Percentiles rank a stretch among this genome's conserved stretches.
Conservation (phyloP, 2,888 invertebrate species). For the Cotesia congregata region DNA sequence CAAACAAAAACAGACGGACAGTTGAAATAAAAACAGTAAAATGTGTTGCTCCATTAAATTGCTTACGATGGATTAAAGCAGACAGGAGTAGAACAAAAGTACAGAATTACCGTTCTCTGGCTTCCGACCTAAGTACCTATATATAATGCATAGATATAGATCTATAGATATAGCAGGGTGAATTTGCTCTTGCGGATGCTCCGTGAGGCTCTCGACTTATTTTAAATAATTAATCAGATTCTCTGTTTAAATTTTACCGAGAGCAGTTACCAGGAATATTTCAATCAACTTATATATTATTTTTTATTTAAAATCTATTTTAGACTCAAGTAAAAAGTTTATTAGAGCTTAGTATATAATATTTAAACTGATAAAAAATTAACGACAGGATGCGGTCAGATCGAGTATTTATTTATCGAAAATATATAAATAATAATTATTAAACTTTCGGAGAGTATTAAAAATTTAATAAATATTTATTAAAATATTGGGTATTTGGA, state of each 20-base stretch:
- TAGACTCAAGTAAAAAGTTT: no score
- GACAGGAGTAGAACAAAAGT: neutral
- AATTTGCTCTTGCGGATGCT: neutral
- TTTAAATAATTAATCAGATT: neutral
- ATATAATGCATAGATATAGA: neutral
- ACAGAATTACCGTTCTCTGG: neutral
- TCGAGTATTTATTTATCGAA: neutral
- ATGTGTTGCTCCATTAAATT: neutral
- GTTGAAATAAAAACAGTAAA: neutral
- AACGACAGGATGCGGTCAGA: neutral
- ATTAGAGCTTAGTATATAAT: no score
- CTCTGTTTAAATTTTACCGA: neutral
- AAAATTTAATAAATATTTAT: constrained; percentile 1
- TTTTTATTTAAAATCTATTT: no score
- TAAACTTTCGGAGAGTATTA: neutral
- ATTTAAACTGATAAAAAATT: no score
- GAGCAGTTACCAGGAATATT: neutral
- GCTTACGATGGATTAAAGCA: neutral
- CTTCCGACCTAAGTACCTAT: neutral
- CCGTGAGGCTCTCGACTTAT: neutral
- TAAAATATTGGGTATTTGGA: neutral
- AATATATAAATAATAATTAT: neutral
- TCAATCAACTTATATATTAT: neutral
- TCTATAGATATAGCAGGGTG: neutral
- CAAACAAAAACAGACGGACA: neutral